Percentiles rank a stretch among this genome's conserved stretches.
Conservation (phyloP, 2,797 vertebrate species). For the Pangasius larnaudii region DNA sequence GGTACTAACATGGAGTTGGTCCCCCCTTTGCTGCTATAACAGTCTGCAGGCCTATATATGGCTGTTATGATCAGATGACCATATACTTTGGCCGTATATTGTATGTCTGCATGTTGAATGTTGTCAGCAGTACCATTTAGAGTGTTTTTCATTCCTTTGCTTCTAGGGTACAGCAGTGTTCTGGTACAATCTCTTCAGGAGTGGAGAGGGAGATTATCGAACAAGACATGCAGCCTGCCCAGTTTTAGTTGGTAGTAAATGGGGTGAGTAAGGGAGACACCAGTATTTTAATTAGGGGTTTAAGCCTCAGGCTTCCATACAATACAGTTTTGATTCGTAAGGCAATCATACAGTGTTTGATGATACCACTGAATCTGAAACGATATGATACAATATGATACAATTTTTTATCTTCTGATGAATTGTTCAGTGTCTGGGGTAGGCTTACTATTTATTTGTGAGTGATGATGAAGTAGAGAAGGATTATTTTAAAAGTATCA, state of each 20-base stretch:
- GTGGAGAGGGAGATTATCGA: conserved; percentile 94
- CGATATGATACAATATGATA: neutral
- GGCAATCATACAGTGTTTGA: neutral
- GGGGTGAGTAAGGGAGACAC: conserved; percentile 82
- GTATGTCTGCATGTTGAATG: neutral
- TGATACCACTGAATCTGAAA: neutral
- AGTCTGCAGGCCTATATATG: neutral
- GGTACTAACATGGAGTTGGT: neutral
- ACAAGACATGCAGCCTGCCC: conserved; percentile 96
- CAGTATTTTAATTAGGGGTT: neutral
- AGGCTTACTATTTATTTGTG: neutral
- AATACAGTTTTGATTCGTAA: neutral
- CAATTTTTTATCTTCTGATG: neutral
- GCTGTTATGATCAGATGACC: neutral
- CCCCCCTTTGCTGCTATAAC: neutral
- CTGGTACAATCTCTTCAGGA: conserved; percentile 96
- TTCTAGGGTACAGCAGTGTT: conserved; percentile 93
- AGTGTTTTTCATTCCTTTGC: conserved; percentile 20
- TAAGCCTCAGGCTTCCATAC: neutral
- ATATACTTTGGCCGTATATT: neutral
- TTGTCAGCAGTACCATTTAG: neutral
- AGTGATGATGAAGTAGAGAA: neutral
- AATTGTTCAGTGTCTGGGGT: neutral
- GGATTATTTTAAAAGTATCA: too few relatives aligned
- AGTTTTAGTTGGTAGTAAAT: conserved; percentile 96